Base-by-base conservation (phyloP, 2,797 vertebrate genomes). In the Apodemus agrarius region DNA sequence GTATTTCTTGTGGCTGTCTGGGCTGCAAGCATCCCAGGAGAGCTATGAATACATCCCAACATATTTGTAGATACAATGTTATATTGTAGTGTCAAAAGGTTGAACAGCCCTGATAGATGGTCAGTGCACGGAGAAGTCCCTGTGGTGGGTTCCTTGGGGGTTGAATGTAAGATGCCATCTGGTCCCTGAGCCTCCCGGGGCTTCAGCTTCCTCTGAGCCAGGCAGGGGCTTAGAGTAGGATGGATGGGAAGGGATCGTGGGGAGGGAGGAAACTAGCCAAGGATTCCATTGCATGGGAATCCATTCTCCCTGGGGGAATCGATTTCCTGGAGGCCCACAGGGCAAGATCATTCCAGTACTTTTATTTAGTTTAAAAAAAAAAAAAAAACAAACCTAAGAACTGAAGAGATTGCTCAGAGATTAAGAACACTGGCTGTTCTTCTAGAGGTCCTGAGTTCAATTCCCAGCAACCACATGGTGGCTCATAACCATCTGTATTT, bases 81-180 rank as follows among this genome's bases (percentile, higher is more conserved):
- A 88, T 75, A 88, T 74, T 88, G 85, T 88, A 40, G 69, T 74
- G n/a, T 57, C 69, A 74, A 88, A 87, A 43, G n/a, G 24, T 31
- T 88, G 85, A 52, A 31, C 52, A 74, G 49, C 52, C 26, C 5
- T 59, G 49, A 88, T 43, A 88, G 85, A 57, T 1, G 11, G 31
- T 13, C 83, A 31, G 24, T 21, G n/a, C 83, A 24, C 82, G 49
- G 43, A 43, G 14, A 37, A 59, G 52, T 43, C 37, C 37, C 37
- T 13, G 13, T 21, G n/a, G 69, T 43, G 40, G n/a, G n/a, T 29
- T 88, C 69, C 69, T 59, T 88, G 52, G 54, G 69, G 19, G 22
- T 75, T 17, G 72, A 40, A 72, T 59, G n/a, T 75, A 43, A 88
- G 67, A 74, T 4, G 5, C 37, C 49, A 59, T 54, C n/a, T 40